phyloP scores from a whole-genome alignment of 2,113 vertebrate species.

The Rutilus rutilus region DNA sequence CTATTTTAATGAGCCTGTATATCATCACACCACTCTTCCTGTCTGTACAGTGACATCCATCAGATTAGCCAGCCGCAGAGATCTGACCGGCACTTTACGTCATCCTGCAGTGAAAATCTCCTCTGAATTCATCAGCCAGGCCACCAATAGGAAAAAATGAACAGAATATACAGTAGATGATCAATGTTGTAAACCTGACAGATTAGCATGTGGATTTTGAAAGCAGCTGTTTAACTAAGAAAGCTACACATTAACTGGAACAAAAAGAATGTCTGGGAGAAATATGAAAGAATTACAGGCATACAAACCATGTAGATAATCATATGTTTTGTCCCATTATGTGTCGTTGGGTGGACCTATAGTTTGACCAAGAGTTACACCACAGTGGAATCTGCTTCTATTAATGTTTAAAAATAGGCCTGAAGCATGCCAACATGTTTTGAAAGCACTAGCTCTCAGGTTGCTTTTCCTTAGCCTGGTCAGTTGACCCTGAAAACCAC shows the following conservation, averaged over 20 bases:
- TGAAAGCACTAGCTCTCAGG: slow-evolving; percentile 67
- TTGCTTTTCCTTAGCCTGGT: slow-evolving; percentile 54
- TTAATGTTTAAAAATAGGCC: slow-evolving; percentile 18
- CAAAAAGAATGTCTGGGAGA: neutral
- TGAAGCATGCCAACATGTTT: slow-evolving; percentile 60
- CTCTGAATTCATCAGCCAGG: neutral
- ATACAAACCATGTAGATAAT: neutral
- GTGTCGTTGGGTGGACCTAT: neutral
- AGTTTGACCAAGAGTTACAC: slow-evolving; percentile 22
- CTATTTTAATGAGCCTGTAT: neutral
- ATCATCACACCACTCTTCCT: neutral
- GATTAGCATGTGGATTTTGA: neutral
- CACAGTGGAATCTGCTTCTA: slow-evolving; percentile 61
- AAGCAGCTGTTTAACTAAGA: neutral
- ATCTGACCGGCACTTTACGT: slow-evolving; percentile 41
- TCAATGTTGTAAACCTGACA: neutral
- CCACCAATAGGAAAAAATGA: neutral
- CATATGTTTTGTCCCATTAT: slow-evolving; percentile 2
- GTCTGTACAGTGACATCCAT: neutral
- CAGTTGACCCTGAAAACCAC: slow-evolving; percentile 26
- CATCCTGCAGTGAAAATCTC: slow-evolving; percentile 49
- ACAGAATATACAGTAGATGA: neutral
- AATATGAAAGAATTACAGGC: neutral
- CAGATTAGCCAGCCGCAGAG: neutral
- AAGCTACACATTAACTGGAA: neutral